Base-by-base conservation (phyloP, 2,888 invertebrate species). In the Incurvaria masculella region DNA sequence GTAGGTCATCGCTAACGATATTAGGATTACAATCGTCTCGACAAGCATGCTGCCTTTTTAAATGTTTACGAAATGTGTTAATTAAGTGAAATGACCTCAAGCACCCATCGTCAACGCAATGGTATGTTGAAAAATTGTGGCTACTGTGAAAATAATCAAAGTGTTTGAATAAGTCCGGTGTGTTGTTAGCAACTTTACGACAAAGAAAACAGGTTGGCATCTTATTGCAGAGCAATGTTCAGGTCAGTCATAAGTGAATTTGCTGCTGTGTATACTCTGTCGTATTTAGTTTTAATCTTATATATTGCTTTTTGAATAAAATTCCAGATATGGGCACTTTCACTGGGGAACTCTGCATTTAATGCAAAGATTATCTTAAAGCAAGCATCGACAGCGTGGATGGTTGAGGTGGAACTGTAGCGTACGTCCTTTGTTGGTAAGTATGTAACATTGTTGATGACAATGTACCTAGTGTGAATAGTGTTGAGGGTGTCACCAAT, bases 11-110 rank as follows among this genome's bases (percentile, higher is more conserved):
- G 14, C 33, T 4, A 14, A 33, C 33, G 33, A 33, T 14, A 33
- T 3, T 33, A 33, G 23, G 23, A 23, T 33, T 11, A 33, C 33
- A 14, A 11, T 14, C 33, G 33, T 23, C 23, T 23, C 23, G 23
- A 23, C 23, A 10, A 23, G 23, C 5, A 23, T 23, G 23, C 10
- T 23, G 6, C 6, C 33, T 6, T 33, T 14, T 14, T 14, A 46
- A 23, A 46, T 47, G 47, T 51, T 48, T 53, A n/a, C 44, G 41
- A 48, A 21, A 48, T 5, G 50, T 46, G 46, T 50, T 50, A 46
- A 21, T 46, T 26, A 50, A 46, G 47, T 48, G 41, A 27, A 46
- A 50, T 14, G 50, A 48, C 11, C n/a, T 42, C 11, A 40, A 33
- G 44, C 33, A 33, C 14, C 14, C 33, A 33, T 14, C 33, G 8